A percentile compares a stretch with the other conserved stretches of the same genome.
Evolutionary conservation across 1,140 invertebrate genomes (phyloP).

Genomic region (Macrosteles quadrilineatus): DNA sequence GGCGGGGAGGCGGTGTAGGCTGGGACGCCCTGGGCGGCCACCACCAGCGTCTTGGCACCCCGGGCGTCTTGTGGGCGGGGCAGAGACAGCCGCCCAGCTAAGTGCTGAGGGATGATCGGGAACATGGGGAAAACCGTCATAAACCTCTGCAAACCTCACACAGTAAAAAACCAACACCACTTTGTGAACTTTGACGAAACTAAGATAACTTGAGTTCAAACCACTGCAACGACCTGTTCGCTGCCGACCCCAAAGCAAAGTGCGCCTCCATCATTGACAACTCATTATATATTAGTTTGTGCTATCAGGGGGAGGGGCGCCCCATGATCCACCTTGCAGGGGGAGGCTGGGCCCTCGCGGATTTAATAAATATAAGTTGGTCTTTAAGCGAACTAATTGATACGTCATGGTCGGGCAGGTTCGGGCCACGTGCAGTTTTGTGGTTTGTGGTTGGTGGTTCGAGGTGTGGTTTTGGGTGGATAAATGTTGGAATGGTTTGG

Average conservation of each 20-base stretch:
- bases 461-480: no score
- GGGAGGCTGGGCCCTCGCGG: not conserved
- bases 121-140: not conserved
- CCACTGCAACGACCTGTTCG: constrained; percentile 23
- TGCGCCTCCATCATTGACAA: constrained; percentile 34
- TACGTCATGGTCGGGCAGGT: constrained; percentile 24
- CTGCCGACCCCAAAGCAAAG: constrained; percentile 2
- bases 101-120: constrained; percentile 18
- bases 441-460: no score
- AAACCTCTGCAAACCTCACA: not conserved
- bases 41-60: not conserved
- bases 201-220: no score
- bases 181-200: no score
- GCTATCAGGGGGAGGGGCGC: constrained; percentile 16
- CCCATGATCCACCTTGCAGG: not conserved
- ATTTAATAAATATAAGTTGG: constrained; percentile 26
- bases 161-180: no score
- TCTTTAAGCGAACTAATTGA: constrained; percentile 23
- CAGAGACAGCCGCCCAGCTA: not conserved
- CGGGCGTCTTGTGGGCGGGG: not conserved
- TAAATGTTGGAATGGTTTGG: no score
- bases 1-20: not conserved
- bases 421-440: constrained; percentile 14
- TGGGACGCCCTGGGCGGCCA: not conserved
- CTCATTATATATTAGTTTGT: constrained; percentile 44